A percentile compares a stretch with the other conserved stretches of the same genome.
phyloP scores from a whole-genome alignment of 1,140 invertebrate species.

The Sipha flava region DNA sequence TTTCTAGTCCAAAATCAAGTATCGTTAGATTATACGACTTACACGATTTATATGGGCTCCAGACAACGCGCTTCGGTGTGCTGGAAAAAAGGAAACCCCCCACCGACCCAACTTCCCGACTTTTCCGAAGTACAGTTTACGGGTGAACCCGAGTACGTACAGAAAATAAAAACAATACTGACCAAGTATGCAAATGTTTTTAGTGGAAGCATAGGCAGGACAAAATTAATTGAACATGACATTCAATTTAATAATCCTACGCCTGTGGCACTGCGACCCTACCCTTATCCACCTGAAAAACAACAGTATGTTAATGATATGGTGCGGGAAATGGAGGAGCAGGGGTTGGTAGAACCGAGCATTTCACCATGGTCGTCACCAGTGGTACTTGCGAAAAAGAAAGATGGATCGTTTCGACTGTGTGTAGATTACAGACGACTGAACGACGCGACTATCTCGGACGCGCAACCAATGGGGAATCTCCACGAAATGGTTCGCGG shows the following conservation, averaged over 20 bases:
- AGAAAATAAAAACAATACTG: not conserved
- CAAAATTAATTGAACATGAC: not conserved
- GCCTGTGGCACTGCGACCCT: not conserved
- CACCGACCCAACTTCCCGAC: not conserved
- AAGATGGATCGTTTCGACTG: slow-evolving; percentile 44
- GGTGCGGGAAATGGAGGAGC: not conserved
- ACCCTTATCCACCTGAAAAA: not conserved
- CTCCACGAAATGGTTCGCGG: not conserved
- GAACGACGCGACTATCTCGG: not conserved
- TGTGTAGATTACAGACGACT: slow-evolving; percentile 45
- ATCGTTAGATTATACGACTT: too few relatives aligned
- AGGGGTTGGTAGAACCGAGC: not conserved
- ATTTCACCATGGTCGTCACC: slow-evolving; percentile 32
- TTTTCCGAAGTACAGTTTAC: not conserved
- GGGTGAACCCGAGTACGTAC: not conserved
- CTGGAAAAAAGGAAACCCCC: too few relatives aligned
- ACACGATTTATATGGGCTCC: too few relatives aligned
- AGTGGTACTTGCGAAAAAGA: slow-evolving; percentile 45
- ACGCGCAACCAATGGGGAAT: not conserved
- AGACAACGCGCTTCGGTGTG: too few relatives aligned
- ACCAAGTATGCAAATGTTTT: not conserved
- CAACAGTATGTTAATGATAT: not conserved
- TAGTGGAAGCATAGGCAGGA: not conserved
- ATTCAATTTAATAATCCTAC: not conserved
- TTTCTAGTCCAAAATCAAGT: too few relatives aligned